phyloP scores from a whole-genome alignment of 2,888 invertebrate species.

The Clitarchus hookeri region DNA sequence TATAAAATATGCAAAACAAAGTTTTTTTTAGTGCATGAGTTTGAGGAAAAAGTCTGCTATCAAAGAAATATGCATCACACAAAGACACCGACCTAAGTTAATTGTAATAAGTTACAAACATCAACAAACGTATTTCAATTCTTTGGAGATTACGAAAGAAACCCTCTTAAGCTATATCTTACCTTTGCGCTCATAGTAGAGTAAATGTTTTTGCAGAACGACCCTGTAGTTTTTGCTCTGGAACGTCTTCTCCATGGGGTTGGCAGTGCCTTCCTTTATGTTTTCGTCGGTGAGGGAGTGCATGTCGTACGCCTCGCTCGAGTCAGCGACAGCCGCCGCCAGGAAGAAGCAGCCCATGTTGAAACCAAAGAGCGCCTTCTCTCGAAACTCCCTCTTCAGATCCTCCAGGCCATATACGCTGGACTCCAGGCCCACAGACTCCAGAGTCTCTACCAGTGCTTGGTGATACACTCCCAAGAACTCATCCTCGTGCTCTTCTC shows the following conservation, averaged over 20 bases:
- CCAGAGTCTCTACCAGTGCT: conserved; percentile 28
- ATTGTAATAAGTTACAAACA: too few relatives aligned
- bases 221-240: conserved; percentile 24
- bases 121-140: too few relatives aligned
- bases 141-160: too few relatives aligned
- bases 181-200: conserved; percentile 25
- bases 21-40: too few relatives aligned
- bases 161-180: not conserved
- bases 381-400: conserved; percentile 39
- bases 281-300: conserved; percentile 19
- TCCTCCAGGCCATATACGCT: conserved; percentile 36
- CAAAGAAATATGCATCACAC: too few relatives aligned
- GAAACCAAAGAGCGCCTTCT: conserved; percentile 40
- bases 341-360: conserved; percentile 31
- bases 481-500: conserved; percentile 30
- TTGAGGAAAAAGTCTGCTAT: too few relatives aligned
- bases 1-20: too few relatives aligned
- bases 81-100: too few relatives aligned
- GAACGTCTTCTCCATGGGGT: conserved; percentile 25
- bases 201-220: conserved; percentile 28
- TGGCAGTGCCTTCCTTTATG: conserved; percentile 6
- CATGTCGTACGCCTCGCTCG: conserved; percentile 32
- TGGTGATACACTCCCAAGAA: conserved; percentile 39
- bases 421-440: conserved; percentile 19
- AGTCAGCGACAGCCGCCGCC: conserved; percentile 37